phyloP scores from a whole-genome alignment of 1,140 invertebrate genomes.

The Megalopta genalis region DNA sequence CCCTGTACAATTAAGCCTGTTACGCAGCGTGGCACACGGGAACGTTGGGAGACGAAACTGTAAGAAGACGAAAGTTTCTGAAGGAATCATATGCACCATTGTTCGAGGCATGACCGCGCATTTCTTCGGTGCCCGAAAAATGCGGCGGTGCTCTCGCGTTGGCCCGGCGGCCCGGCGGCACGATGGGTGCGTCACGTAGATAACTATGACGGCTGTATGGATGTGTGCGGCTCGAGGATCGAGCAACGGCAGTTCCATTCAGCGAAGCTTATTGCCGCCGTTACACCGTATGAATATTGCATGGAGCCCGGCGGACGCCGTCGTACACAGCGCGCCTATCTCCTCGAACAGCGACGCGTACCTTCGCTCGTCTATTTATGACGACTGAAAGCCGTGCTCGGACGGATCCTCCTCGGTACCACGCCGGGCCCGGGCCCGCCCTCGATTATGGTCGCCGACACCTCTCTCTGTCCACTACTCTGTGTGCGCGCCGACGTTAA shows the following conservation, averaged over 20 bases:
- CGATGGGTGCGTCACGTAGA: neutral
- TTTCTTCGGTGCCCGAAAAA: neutral
- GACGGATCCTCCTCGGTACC: neutral
- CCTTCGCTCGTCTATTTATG: slow-evolving; percentile 27
- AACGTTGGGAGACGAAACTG: too few species aligned
- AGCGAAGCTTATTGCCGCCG: slow-evolving; percentile 39
- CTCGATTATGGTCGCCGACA: neutral
- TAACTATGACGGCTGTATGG: slow-evolving; percentile 8
- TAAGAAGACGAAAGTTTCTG: too few species aligned
- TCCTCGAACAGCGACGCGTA: neutral
- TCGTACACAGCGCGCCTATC: neutral
- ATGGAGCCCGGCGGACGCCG: slow-evolving; percentile 13
- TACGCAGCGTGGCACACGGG: too few species aligned
- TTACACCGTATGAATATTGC: slow-evolving; percentile 46
- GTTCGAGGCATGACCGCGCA: too few species aligned
- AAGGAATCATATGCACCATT: too few species aligned
- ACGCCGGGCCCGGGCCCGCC: too few species aligned
- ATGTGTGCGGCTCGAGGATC: neutral
- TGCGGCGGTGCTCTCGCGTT: too few species aligned
- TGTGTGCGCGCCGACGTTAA: too few species aligned
- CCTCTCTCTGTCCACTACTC: neutral
- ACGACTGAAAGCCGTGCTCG: neutral
- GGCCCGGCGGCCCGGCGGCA: too few species aligned
- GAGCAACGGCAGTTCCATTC: slow-evolving; percentile 23
- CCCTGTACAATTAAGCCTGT: too few species aligned